These are phyloP conservation scores for Drosophila serrata DNA, from an alignment of 1,140 invertebrate genomes.

Conservation along the genomic window DNA sequence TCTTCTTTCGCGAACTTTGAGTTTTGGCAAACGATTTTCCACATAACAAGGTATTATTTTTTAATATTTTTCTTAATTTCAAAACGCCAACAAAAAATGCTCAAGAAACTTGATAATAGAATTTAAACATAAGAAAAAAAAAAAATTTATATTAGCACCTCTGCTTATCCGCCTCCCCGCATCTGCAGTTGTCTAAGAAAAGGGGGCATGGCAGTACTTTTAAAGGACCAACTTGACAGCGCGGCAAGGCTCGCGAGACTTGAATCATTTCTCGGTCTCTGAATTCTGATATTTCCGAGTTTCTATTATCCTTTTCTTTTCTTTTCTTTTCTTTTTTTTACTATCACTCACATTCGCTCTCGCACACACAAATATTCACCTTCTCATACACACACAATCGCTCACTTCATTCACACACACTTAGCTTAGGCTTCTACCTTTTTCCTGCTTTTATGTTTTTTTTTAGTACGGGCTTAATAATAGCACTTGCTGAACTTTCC, in stretches of 20 bases:
- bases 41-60: constrained; percentile 15
- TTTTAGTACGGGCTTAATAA: constrained; percentile 76
- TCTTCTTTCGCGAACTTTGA: constrained; percentile 69
- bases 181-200: constrained; percentile 27
- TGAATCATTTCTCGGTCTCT: constrained; percentile 10
- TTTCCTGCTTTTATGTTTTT: constrained; percentile 18
- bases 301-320: neutral
- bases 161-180: constrained; percentile 15
- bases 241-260: constrained; percentile 40
- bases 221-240: constrained; percentile 37
- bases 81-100: constrained; percentile 19
- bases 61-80: neutral
- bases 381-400: too few relatives aligned
- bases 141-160: constrained; percentile 59
- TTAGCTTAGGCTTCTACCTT: constrained; percentile 49
- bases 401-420: constrained; percentile 20
- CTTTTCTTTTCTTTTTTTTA: neutral
- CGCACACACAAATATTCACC: constrained; percentile 2
- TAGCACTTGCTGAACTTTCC: constrained; percentile 69
- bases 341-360: constrained; percentile 38
- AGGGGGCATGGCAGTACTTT: constrained; percentile 66
- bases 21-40: constrained; percentile 69
- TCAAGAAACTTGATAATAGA: constrained; percentile 10
- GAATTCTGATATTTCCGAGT: constrained; percentile 18
- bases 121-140: constrained; percentile 37